Conservation (phyloP, 2,797 vertebrate species). For the Poecilia gillii region DNA sequence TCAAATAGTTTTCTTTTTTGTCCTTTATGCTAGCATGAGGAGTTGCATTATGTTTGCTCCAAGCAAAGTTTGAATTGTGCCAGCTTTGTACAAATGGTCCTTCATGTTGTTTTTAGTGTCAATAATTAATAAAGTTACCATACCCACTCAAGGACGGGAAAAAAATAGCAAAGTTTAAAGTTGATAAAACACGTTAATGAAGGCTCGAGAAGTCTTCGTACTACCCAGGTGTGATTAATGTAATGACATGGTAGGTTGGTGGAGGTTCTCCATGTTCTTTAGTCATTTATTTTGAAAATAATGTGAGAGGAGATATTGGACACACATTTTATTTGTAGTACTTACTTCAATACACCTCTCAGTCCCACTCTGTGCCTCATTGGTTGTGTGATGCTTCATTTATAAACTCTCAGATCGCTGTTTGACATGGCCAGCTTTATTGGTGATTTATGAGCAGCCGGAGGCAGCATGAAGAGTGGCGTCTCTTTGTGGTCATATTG, state of each 20-base stretch:
- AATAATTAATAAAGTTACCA: slow-evolving; percentile 40
- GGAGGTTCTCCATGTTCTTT: not conserved
- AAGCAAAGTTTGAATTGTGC: slow-evolving; percentile 45
- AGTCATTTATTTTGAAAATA: not conserved
- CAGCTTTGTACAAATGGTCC: slow-evolving; percentile 33
- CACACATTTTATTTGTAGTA: not conserved
- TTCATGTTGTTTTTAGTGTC: slow-evolving; percentile 33
- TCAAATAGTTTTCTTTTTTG: slow-evolving; percentile 31
- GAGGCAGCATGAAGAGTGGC: not conserved
- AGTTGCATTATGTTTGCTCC: slow-evolving; percentile 12
- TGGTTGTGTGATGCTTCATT: not conserved
- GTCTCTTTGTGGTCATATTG: not conserved
- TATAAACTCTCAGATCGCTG: not conserved
- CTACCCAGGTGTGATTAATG: not conserved
- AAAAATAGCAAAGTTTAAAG: not conserved
- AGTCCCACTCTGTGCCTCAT: not conserved
- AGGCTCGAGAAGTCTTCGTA: not conserved
- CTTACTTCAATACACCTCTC: not conserved
- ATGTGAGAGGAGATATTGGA: not conserved
- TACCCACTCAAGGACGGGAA: not conserved
- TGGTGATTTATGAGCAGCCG: not conserved
- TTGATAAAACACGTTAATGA: not conserved
- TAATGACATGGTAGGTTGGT: not conserved
- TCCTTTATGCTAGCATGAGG: slow-evolving; percentile 14
- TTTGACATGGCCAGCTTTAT: not conserved